Conservation (phyloP, 2,797 vertebrate species). For the Iguana delicatissima region DNA sequence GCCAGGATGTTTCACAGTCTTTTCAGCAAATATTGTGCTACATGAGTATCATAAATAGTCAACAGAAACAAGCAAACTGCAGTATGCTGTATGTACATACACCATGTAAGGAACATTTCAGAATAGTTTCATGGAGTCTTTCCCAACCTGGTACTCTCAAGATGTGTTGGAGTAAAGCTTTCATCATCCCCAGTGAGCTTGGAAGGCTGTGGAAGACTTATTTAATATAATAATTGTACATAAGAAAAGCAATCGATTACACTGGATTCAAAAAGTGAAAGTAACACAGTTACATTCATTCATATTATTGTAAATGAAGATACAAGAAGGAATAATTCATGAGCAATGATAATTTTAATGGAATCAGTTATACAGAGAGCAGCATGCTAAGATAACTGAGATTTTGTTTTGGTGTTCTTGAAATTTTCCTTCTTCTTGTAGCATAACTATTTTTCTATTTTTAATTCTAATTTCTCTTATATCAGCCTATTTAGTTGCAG, state of each 20-base stretch:
- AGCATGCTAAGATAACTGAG: constrained; percentile 40
- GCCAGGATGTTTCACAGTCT: background rate
- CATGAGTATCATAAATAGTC: background rate
- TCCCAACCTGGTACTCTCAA: background rate
- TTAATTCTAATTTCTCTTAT: constrained; percentile 35
- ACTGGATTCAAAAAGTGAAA: background rate
- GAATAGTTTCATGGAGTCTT: background rate
- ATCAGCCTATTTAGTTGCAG: constrained; percentile 18
- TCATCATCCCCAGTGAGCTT: background rate
- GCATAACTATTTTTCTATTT: constrained; percentile 27
- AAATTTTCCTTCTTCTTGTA: constrained; percentile 26
- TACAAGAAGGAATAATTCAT: constrained; percentile 53
- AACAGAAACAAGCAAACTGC: background rate
- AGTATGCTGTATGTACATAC: background rate
- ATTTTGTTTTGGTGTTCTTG: constrained; percentile 60
- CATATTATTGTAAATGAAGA: constrained; percentile 61
- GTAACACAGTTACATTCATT: background rate
- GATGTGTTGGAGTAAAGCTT: background rate
- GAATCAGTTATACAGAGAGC: constrained; percentile 59
- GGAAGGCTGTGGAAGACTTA: background rate
- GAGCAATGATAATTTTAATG: constrained; percentile 63
- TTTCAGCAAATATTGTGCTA: background rate
- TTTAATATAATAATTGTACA: background rate
- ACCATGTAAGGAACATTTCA: background rate
- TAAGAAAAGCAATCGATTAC: background rate